phyloP scores from a whole-genome alignment of 2,888 invertebrate species.

The Limulus polyphemus region DNA sequence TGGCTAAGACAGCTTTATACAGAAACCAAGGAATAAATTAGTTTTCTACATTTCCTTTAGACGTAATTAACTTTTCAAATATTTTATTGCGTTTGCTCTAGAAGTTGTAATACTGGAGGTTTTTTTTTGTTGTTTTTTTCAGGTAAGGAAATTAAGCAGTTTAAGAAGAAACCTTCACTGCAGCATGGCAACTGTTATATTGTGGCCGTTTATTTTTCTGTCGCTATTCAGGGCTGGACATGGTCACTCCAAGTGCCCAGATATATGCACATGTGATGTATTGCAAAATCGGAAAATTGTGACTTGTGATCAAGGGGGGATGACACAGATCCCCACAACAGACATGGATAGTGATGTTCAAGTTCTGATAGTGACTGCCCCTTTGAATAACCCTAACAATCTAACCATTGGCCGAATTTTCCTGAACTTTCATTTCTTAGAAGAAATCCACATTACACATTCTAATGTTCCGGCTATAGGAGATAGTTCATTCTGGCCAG shows the following conservation, averaged over 20 bases:
- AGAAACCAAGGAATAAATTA: too few relatives aligned
- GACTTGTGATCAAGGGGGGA: slow-evolving; percentile 45
- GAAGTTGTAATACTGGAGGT: too few relatives aligned
- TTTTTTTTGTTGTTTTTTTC: too few relatives aligned
- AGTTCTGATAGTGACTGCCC: slow-evolving; percentile 54
- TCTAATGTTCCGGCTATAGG: slow-evolving; percentile 65
- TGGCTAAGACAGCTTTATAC: too few relatives aligned
- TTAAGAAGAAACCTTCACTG: too few relatives aligned
- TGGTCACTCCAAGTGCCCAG: slow-evolving; percentile 44
- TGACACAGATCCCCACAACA: slow-evolving; percentile 51
- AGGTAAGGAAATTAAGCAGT: too few relatives aligned
- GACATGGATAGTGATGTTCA: slow-evolving; percentile 52
- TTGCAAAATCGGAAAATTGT: slow-evolving; percentile 47
- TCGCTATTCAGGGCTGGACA: too few relatives aligned
- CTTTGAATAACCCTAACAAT: slow-evolving; percentile 40
- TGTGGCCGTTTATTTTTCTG: too few relatives aligned
- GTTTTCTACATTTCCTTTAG: too few relatives aligned
- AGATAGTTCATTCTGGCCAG: slow-evolving; percentile 58
- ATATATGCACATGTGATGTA: slow-evolving; percentile 48
- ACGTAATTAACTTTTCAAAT: too few relatives aligned
- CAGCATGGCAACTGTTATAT: too few relatives aligned
- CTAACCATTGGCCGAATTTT: slow-evolving; percentile 59
- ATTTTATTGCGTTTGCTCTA: too few relatives aligned
- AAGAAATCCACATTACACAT: slow-evolving; percentile 49
- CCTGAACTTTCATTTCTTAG: slow-evolving; percentile 46